Base-by-base conservation (phyloP, 2,888 invertebrate species). In the Hydroisotoma schaefferi region DNA sequence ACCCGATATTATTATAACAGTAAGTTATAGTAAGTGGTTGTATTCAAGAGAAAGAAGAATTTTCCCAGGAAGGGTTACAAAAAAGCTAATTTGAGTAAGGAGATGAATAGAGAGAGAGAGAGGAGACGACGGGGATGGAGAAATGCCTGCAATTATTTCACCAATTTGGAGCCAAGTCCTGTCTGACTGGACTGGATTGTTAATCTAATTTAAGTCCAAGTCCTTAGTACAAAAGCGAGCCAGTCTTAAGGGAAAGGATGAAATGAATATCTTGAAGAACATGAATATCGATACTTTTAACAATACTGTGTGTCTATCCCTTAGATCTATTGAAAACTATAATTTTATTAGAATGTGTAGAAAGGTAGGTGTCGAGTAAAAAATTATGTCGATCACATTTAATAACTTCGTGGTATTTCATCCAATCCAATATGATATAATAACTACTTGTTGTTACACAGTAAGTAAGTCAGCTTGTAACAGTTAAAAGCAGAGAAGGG, bases 121-220 rank as follows among this genome's bases (percentile, higher is more conserved):
- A 55, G 55, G 40, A 28, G 33, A 33, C 37, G 10, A 37, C 37
- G 25, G 20, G 22, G 33, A 22, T 4, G 33, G 37, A 52, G 37
- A 29, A 46, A 23, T 46, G 37, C 47, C n/a, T 55, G 55, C 55
- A 55, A 55, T 55, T 55, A 55, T 55, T 55, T 55, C 55, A 55
- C 55, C 55, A 55, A 55, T 55, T 55, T 55, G 55, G 55, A 55
- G 55, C 55, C 55, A 55, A 33, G 47, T 15, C 54, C 52, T 52
- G 33, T 52, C 37, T 37, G 37, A 33, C 37, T 52, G 28, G 55
- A 55, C 47, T 44, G 33, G 55, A 55, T 55, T 55, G 55, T 55
- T 55, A 55, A 55, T 55, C 55, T 55, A 55, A 55, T 55, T 55
- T 47, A 55, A 46, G 55, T 29, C 37, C 40, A 55, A 8, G 49